Percentiles rank a stretch among this genome's conserved stretches.
Conservation (phyloP, 1,140 invertebrate species). For the Drosophila ironensis region DNA sequence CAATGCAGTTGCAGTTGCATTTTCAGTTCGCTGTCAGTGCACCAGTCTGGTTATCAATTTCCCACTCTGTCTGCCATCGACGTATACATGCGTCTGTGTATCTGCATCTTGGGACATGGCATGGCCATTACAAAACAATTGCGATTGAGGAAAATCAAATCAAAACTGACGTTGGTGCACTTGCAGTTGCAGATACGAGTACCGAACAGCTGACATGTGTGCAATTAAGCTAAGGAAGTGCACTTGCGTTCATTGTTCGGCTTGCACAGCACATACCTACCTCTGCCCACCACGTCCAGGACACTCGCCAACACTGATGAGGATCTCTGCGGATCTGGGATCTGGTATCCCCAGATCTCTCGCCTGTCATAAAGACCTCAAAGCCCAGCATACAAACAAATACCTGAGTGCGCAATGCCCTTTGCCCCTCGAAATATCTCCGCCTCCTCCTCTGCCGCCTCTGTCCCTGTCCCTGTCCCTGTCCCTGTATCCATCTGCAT, state of each 20-base stretch:
- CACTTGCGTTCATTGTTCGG: too few relatives aligned
- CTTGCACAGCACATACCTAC: too few relatives aligned
- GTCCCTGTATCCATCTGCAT: not conserved
- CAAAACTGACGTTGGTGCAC: slow-evolving; percentile 17
- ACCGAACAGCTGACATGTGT: slow-evolving; percentile 68
- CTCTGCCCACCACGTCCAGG: slow-evolving; percentile 54
- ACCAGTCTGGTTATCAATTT: slow-evolving; percentile 67
- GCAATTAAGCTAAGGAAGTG: slow-evolving; percentile 50
- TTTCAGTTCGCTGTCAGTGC: slow-evolving; percentile 26
- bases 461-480: not conserved
- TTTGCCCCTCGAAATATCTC: too few relatives aligned
- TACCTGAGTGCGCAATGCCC: too few relatives aligned
- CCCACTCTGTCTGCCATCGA: slow-evolving; percentile 10
- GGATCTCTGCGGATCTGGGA: slow-evolving; percentile 10
- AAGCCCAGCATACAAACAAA: slow-evolving; percentile 69
- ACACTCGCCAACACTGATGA: slow-evolving; percentile 71
- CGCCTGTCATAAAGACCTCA: slow-evolving; percentile 73
- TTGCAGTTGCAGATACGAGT: not conserved
- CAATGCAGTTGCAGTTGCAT: slow-evolving; percentile 35
- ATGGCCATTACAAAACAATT: slow-evolving; percentile 76
- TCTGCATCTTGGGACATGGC: slow-evolving; percentile 18
- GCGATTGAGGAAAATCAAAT: slow-evolving; percentile 73
- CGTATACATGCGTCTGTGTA: not conserved
- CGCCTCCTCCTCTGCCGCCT: too few relatives aligned
- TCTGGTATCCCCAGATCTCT: not conserved